phyloP scores from a whole-genome alignment of 2,113 vertebrate species.

The Lophochroa leadbeateri region DNA sequence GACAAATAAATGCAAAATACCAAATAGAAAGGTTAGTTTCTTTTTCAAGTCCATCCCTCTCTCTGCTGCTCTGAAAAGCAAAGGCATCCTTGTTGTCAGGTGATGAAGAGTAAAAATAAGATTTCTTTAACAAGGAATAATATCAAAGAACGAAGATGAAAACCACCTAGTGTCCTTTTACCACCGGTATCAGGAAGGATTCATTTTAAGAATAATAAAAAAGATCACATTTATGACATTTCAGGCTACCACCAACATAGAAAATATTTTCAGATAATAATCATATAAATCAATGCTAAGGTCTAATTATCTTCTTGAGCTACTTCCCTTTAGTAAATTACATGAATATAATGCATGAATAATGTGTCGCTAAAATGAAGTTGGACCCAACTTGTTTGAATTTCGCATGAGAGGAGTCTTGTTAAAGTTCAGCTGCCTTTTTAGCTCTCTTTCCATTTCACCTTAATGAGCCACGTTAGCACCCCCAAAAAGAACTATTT shows the following conservation, averaged over 20 bases:
- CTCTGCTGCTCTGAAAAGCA: neutral
- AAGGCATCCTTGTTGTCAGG: neutral
- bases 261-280: neutral
- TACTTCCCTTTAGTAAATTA: neutral
- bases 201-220: neutral
- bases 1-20: neutral
- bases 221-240: neutral
- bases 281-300: neutral
- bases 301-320: neutral
- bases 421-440: neutral
- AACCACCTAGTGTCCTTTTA: neutral
- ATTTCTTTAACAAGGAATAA: neutral
- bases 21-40: neutral
- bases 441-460: neutral
- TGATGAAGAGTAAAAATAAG: neutral
- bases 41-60: neutral
- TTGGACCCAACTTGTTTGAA: neutral
- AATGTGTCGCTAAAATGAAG: neutral
- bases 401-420: neutral
- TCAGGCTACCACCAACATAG: neutral
- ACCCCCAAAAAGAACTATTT: neutral
- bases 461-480: neutral
- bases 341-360: neutral
- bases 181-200: neutral
- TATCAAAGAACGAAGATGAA: neutral